Evolutionary conservation across 2,113 vertebrate species (phyloP), one percentile per base, ranked within the genome.

Genomic region (Cheirogaleus medius): DNA sequence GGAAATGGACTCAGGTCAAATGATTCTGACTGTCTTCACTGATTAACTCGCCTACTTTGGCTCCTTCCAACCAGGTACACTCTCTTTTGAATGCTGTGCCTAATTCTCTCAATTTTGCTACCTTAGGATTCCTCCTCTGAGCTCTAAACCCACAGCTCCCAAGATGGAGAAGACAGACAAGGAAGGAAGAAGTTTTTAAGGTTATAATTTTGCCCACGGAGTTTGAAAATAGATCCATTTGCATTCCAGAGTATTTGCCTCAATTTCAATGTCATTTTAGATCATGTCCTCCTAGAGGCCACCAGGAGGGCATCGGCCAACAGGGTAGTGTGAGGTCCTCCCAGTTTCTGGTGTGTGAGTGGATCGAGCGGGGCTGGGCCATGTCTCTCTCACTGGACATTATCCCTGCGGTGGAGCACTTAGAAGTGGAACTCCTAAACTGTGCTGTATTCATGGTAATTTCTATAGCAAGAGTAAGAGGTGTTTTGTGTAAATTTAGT

Each of bases 401-500:
- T n/a, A 78, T 56, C 4, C 32, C 80, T 80, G 20, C 21, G 1
- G 0, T 68, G 52, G 14, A 39, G 47, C n/a, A 63, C 49, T 88
- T 52, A 49, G n/a, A 64, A 63, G 14, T 78, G 27, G 20, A 83
- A 76, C 29, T 97, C 86, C 69, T 74, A 85, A 76, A 87, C 66
- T 27, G 34, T 47, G 25, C 64, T 69, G 29, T 23, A 39, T 56
- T 63, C 74, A 56, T 64, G 68, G 78, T 54, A 66, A 90, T 97
- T 97, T 94, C 89, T 81, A 23, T 2, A 97, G 87, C 54, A 74
- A 80, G 74, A 95, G 56, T 86, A 84, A 82, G 95, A 95, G 87
- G 76, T 82, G 90, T 96, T 90, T 95, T 73, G 56, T 90, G 44
- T 66, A 68, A 95, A 95, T 86, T 98, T 98, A 94, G 86, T 97